These are phyloP conservation scores for Dryobotodes eremita DNA, from an alignment of 2,888 invertebrate genomes.

Conservation along the genomic window DNA sequence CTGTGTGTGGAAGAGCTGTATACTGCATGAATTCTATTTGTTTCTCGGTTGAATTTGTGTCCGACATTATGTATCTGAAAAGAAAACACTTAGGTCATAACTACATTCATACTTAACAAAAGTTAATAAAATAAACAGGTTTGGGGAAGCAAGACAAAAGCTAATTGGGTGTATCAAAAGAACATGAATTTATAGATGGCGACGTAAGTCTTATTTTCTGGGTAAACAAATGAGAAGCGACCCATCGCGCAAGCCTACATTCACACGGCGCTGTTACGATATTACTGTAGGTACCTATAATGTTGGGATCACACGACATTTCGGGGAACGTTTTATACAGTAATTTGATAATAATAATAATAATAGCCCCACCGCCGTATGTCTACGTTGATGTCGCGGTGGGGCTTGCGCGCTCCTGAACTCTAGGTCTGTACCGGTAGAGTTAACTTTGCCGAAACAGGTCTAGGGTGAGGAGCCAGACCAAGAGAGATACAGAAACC, in stretches of 20 bases:
- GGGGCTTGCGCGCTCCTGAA: no score
- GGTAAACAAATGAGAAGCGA: no score
- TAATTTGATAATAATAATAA: background rate
- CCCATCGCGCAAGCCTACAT: background rate
- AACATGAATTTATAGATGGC: background rate
- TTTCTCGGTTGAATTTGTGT: constrained; percentile 71
- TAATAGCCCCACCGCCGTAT: no score
- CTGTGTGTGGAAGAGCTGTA: constrained; percentile 74
- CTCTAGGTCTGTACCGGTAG: no score
- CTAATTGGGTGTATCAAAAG: background rate
- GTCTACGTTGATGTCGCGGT: no score
- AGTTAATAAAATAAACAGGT: background rate
- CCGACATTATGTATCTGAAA: constrained; percentile 82
- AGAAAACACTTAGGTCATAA: background rate
- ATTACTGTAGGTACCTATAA: background rate
- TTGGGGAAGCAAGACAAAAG: background rate
- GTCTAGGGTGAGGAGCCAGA: no score
- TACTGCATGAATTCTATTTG: constrained; percentile 75
- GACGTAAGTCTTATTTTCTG: background rate
- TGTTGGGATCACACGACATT: background rate
- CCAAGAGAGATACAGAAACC: no score
- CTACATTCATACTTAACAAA: background rate
- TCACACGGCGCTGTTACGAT: background rate
- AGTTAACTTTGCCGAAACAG: no score
- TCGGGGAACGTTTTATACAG: background rate